These are phyloP conservation scores for Acrocephalus kingi DNA, from an alignment of 2,113 vertebrate genomes.

Conservation along the genomic window DNA sequence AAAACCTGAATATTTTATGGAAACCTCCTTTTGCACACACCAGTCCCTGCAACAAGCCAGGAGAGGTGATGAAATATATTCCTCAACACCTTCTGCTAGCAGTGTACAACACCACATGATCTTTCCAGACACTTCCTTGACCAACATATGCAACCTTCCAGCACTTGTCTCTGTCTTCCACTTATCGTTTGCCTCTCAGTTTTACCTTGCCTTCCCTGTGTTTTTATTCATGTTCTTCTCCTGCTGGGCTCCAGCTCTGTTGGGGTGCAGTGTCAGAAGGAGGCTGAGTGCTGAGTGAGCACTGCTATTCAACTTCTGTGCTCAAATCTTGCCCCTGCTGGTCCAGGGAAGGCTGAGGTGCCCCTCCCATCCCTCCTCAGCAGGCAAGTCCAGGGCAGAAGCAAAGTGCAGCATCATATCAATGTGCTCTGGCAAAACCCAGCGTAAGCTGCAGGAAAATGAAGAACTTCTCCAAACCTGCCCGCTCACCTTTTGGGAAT, in stretches of 20 bases:
- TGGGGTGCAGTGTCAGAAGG: rapidly evolving
- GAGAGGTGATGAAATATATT: neutral
- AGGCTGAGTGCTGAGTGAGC: rapidly evolving
- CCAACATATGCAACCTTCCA: neutral
- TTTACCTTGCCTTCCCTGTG: neutral
- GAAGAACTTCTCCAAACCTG: neutral
- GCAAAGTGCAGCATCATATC: neutral
- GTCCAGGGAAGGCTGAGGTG: neutral
- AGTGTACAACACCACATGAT: neutral
- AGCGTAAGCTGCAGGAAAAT: neutral
- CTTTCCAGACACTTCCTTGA: neutral
- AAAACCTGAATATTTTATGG: neutral
- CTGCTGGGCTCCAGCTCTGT: neutral
- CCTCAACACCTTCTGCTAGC: neutral
- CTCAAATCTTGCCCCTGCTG: neutral
- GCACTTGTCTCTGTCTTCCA: neutral
- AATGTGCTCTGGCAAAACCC: neutral
- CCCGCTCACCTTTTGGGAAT: neutral
- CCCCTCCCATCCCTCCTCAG: rapidly evolving
- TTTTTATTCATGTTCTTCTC: neutral
- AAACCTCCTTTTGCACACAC: neutral
- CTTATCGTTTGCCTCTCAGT: neutral
- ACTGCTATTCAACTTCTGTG: neutral
- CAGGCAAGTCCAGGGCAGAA: neutral
- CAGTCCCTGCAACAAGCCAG: neutral